A percentile compares a stretch with the other conserved stretches of the same genome.
phyloP scores from a whole-genome alignment of 2,888 invertebrate species.

The Palloptera scutellata region DNA sequence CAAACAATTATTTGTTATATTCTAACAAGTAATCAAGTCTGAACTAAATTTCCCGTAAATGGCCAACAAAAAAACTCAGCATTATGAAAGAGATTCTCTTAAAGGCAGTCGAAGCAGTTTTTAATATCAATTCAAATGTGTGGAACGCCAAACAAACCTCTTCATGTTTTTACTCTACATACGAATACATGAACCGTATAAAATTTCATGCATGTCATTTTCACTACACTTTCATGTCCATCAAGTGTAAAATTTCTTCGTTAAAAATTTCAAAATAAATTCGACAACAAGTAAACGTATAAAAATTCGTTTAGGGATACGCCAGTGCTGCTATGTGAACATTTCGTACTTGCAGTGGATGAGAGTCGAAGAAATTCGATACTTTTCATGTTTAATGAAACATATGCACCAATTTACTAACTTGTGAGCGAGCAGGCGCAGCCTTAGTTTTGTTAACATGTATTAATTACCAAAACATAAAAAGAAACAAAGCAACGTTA shows the following conservation, averaged over 20 bases:
- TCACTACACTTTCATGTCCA: constrained; percentile 54
- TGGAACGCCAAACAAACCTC: no score
- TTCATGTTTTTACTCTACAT: no score
- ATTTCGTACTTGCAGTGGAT: background rate
- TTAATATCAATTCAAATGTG: no score
- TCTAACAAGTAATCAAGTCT: no score
- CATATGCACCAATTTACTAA: constrained; percentile 59
- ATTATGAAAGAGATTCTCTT: no score
- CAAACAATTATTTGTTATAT: no score
- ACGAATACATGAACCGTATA: constrained; percentile 37
- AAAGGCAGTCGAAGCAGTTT: no score
- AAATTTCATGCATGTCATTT: constrained; percentile 54
- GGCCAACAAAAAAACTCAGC: no score
- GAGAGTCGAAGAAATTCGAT: constrained; percentile 46
- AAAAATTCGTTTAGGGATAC: constrained; percentile 1
- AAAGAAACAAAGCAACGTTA: constrained; percentile 7
- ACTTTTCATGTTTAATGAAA: constrained; percentile 57
- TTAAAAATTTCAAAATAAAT: constrained; percentile 17
- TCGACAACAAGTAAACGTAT: background rate
- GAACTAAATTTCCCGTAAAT: no score
- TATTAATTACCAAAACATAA: constrained; percentile 30
- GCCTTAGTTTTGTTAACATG: constrained; percentile 54
- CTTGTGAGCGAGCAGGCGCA: constrained; percentile 45
- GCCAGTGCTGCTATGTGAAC: background rate
- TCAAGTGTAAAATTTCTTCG: constrained; percentile 39